A percentile compares a stretch with the other conserved stretches of the same genome.
Evolutionary conservation across 2,113 vertebrate genomes (phyloP).

Genomic region (Ciconia maguari): DNA sequence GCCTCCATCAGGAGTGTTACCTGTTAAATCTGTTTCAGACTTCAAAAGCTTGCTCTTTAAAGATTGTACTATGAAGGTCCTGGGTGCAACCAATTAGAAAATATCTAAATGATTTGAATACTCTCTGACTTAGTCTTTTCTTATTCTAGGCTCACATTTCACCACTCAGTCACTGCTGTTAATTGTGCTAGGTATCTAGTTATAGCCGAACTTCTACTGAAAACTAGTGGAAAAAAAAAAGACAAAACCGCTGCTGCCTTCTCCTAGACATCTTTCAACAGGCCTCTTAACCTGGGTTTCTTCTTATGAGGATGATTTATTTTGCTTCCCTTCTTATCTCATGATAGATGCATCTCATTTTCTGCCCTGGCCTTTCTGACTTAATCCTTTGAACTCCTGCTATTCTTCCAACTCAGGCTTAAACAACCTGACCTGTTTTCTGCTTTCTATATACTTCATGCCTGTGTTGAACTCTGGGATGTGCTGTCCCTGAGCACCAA

Average conservation of each 20-base stretch:
- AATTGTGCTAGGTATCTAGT: neutral
- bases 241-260: neutral
- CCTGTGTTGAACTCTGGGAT: neutral
- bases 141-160: neutral
- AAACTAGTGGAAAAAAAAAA: neutral
- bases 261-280: neutral
- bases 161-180: neutral
- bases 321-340: neutral
- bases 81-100: neutral
- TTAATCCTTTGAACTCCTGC: neutral
- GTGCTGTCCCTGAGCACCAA: neutral
- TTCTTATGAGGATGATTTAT: neutral
- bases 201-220: neutral
- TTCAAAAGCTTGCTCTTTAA: neutral
- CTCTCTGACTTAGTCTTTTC: neutral
- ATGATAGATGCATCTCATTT: neutral
- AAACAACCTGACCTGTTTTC: neutral
- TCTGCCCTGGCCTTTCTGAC: neutral
- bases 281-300: neutral
- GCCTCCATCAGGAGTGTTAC: neutral
- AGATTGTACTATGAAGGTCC: neutral
- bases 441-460: fast-evolving
- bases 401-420: neutral
- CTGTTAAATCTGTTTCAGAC: neutral
- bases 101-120: neutral